A percentile compares a stretch with the other conserved stretches of the same genome.
Evolutionary conservation across 1,140 invertebrate genomes (phyloP).

Genomic region (Caerostris darwini): DNA sequence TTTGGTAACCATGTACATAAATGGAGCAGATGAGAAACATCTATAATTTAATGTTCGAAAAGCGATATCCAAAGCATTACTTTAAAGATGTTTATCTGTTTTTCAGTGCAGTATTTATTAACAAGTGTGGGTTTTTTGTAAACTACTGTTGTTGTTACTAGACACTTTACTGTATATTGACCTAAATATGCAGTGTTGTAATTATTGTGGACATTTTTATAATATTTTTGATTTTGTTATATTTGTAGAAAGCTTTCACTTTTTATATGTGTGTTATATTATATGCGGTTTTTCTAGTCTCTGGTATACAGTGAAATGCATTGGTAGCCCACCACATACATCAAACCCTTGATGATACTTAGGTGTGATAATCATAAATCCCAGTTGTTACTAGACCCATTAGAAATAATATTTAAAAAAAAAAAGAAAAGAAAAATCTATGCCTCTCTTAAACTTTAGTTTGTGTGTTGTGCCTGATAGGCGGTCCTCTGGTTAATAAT

Average conservation of each 20-base stretch:
- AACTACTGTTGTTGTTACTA: conserved; percentile 75
- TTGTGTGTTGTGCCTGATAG: conserved; percentile 4
- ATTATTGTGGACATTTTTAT: conserved; percentile 77
- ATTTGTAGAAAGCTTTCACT: conserved; percentile 78
- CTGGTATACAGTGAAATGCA: conserved; percentile 73
- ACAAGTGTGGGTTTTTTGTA: conserved; percentile 71
- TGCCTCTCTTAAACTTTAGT: conserved; percentile 39
- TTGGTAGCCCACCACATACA: conserved; percentile 20
- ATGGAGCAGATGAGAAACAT: conserved; percentile 25
- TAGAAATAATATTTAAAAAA: conserved; percentile 25
- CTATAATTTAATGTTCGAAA: conserved; percentile 53
- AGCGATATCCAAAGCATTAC: not conserved
- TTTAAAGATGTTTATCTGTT: conserved; percentile 61
- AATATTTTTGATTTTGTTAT: conserved; percentile 78
- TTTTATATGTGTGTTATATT: conserved; percentile 77
- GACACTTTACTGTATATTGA: conserved; percentile 62
- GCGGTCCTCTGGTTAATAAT: conserved; percentile 32
- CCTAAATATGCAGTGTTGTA: conserved; percentile 75
- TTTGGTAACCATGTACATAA: conserved; percentile 70
- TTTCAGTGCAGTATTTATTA: conserved; percentile 76
- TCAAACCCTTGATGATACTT: not conserved
- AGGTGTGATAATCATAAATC: conserved; percentile 46
- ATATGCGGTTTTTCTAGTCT: conserved; percentile 77
- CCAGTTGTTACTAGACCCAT: conserved; percentile 17
- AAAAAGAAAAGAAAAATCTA: not conserved